phyloP scores from a whole-genome alignment of 2,797 vertebrate species.

The Phyllotis vaccarum region DNA sequence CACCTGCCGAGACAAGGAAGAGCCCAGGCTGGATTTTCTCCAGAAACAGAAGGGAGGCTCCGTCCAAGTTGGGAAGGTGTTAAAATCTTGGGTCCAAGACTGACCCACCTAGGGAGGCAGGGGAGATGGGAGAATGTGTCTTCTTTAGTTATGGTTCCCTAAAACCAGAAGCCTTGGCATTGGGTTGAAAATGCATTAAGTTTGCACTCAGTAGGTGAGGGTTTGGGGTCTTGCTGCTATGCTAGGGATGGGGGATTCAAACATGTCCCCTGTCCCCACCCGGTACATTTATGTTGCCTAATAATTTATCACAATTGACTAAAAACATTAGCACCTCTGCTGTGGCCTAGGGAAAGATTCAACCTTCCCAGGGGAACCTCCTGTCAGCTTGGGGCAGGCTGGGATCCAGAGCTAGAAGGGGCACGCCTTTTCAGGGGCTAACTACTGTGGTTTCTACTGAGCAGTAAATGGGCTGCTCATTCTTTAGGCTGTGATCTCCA shows the following conservation, averaged over 20 bases:
- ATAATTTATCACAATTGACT: neutral
- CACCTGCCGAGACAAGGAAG: slow-evolving; percentile 85
- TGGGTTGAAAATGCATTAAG: neutral
- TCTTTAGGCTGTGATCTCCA: neutral
- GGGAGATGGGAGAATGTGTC: slow-evolving; percentile 58
- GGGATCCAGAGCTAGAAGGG: slow-evolving; percentile 58
- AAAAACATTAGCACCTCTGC: neutral
- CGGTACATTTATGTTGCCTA: neutral
- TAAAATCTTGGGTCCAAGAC: slow-evolving; percentile 80
- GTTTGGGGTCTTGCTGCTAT: neutral
- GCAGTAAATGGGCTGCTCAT: neutral
- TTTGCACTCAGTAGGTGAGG: neutral
- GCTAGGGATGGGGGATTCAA: neutral
- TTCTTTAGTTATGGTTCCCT: slow-evolving; percentile 76
- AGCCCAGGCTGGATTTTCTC: slow-evolving; percentile 83
- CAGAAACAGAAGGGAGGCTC: slow-evolving; percentile 83
- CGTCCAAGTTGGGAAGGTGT: slow-evolving; percentile 81
- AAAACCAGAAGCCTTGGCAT: slow-evolving; percentile 34
- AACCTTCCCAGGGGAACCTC: slow-evolving; percentile 36
- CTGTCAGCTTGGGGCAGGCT: neutral
- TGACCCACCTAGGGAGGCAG: slow-evolving; percentile 69
- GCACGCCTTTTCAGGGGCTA: neutral
- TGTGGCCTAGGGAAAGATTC: neutral
- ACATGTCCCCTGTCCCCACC: neutral
- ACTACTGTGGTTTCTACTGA: neutral